Conservation (phyloP, 2,888 invertebrate species). For the Polydesmus complanatus region DNA sequence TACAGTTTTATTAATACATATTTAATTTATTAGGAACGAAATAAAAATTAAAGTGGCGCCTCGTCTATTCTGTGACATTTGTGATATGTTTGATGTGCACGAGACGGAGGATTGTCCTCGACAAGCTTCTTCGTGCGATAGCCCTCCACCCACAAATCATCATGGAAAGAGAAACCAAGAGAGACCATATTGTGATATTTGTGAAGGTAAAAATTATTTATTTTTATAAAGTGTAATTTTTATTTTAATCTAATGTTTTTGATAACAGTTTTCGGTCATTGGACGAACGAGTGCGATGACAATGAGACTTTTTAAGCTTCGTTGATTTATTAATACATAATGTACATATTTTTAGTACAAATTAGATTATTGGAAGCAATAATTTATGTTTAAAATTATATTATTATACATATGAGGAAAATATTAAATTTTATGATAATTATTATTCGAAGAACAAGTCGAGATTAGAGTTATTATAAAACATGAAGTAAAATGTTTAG, state of each 20-base stretch:
- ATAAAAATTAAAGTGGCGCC: slow-evolving; percentile 41
- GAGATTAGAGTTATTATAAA: no score
- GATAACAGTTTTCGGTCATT: slow-evolving; percentile 70
- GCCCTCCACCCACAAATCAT: slow-evolving; percentile 37
- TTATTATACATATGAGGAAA: no score
- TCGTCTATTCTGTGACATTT: slow-evolving; percentile 91
- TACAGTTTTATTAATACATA: not conserved
- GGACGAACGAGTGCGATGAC: slow-evolving; percentile 71
- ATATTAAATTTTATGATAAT: no score
- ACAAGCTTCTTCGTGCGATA: slow-evolving; percentile 48
- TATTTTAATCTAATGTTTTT: not conserved
- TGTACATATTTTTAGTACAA: no score
- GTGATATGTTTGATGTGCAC: slow-evolving; percentile 89
- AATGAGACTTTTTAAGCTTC: slow-evolving; percentile 59
- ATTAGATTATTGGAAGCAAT: no score
- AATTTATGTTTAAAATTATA: no score
- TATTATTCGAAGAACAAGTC: no score
- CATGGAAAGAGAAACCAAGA: slow-evolving; percentile 33
- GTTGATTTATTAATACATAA: no score
- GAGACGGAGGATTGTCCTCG: slow-evolving; percentile 94
- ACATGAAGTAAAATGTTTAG: no score
- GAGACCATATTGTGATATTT: slow-evolving; percentile 78
- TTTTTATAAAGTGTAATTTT: not conserved
- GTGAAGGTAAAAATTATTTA: slow-evolving; percentile 60
- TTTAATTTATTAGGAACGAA: slow-evolving; percentile 19